A percentile compares a stretch with the other conserved stretches of the same genome.
phyloP scores from a whole-genome alignment of 2,113 vertebrate species.

The Speoplatyrhinus poulsoni region DNA sequence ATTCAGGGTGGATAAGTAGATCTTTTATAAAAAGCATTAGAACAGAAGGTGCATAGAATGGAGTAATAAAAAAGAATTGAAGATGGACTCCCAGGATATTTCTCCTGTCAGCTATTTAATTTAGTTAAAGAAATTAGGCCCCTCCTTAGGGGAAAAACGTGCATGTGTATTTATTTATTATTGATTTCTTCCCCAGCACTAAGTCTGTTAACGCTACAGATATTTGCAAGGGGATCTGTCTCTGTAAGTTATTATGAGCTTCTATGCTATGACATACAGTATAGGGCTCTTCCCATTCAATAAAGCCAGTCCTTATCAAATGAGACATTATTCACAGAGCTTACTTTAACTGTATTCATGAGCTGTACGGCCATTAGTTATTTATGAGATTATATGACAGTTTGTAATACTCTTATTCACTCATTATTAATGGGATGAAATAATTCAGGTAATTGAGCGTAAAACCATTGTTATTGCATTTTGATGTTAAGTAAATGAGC shows the following conservation, averaged over 20 bases:
- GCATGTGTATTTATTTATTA: slow-evolving; percentile 95
- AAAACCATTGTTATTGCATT: slow-evolving; percentile 30
- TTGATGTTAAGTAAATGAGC: slow-evolving; percentile 42
- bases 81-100: slow-evolving; percentile 84
- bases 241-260: slow-evolving; percentile 73
- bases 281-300: slow-evolving; percentile 57
- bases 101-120: slow-evolving; percentile 87
- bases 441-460: slow-evolving; percentile 56
- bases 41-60: slow-evolving; percentile 58
- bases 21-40: slow-evolving; percentile 50
- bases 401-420: slow-evolving; percentile 44
- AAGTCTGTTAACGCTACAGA: slow-evolving; percentile 86
- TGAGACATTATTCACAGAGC: slow-evolving; percentile 69
- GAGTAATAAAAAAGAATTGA: slow-evolving; percentile 88
- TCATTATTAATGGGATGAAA: slow-evolving; percentile 50
- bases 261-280: slow-evolving; percentile 60
- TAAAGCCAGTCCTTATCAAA: slow-evolving; percentile 60
- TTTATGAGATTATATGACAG: slow-evolving; percentile 38
- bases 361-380: slow-evolving; percentile 41
- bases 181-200: slow-evolving; percentile 81
- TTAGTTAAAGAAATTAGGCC: slow-evolving; percentile 91
- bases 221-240: slow-evolving; percentile 86
- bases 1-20: slow-evolving; percentile 91
- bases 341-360: slow-evolving; percentile 54
- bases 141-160: slow-evolving; percentile 80